Percentiles rank a stretch among this genome's conserved stretches.
phyloP scores from a whole-genome alignment of 2,888 invertebrate genomes.

The Meloe dianella region DNA sequence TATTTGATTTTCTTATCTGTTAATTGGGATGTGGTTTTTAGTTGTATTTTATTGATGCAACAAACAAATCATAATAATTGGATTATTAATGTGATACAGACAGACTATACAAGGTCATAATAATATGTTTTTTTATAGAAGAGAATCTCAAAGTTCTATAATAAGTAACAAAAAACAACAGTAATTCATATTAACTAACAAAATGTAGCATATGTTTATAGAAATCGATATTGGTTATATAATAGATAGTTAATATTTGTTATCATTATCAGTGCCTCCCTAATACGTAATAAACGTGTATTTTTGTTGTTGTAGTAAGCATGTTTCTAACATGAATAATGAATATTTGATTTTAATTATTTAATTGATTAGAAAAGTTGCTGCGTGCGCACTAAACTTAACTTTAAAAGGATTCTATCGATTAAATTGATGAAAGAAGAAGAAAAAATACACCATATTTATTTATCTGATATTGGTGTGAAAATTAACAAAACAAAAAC shows the following conservation, averaged over 20 bases:
- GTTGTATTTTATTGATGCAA: not conserved
- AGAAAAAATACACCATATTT: not conserved
- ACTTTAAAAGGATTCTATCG: slow-evolving; percentile 1
- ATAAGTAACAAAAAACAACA: not conserved
- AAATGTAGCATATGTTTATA: not conserved
- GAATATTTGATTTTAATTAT: not conserved
- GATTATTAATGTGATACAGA: not conserved
- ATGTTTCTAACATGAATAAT: not conserved
- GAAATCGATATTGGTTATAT: not conserved
- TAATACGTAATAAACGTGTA: not conserved
- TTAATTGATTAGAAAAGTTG: slow-evolving; percentile 3
- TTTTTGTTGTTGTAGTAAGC: not conserved
- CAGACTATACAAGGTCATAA: not conserved
- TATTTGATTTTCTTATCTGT: not conserved
- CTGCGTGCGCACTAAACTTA: not conserved
- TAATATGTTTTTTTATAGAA: not conserved
- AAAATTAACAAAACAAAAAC: too few relatives aligned
- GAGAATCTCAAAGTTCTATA: too few relatives aligned
- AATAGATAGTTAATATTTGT: not conserved
- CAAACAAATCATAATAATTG: not conserved
- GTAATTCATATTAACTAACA: not conserved
- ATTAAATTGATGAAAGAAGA: not conserved
- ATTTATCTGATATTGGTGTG: too few relatives aligned
- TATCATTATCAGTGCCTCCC: not conserved
- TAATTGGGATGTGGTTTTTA: not conserved